Percentiles rank a stretch among this genome's conserved stretches.
Evolutionary conservation across 30 jellyfish, hydroid and myxozoan species (phyloP).

Genomic region (Aurelia aurita): DNA sequence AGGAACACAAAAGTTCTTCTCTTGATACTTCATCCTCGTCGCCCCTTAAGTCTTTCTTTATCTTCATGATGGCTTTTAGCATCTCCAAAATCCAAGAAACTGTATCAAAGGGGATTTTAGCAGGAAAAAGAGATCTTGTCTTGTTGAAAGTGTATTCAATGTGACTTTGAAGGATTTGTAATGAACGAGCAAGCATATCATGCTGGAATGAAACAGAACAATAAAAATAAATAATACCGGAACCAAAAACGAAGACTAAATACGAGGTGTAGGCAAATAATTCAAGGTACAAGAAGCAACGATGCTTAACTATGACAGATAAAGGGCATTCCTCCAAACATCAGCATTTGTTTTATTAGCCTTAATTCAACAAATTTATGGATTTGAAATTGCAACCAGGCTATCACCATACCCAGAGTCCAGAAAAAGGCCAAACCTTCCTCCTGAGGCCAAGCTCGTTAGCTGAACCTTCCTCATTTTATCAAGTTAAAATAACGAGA

Average conservation of each 20-base stretch:
- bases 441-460: too few relatives aligned
- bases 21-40: conserved; percentile 16
- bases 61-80: conserved; percentile 48
- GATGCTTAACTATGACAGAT: too few relatives aligned
- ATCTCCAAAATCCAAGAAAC: conserved; percentile 63
- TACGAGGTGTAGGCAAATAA: background rate
- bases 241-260: background rate
- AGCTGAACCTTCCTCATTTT: too few relatives aligned
- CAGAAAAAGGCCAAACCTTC: too few relatives aligned
- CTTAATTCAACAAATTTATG: too few relatives aligned
- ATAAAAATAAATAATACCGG: background rate
- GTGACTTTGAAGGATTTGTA: conserved; percentile 25
- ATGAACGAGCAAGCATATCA: conserved; percentile 25
- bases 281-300: background rate
- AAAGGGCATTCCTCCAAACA: too few relatives aligned
- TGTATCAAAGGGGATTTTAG: conserved; percentile 45
- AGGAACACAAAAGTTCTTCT: conserved; percentile 6
- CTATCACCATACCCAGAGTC: too few relatives aligned
- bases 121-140: conserved; percentile 37
- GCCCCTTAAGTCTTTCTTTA: conserved; percentile 29
- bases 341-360: too few relatives aligned
- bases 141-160: conserved; percentile 46
- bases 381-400: too few relatives aligned
- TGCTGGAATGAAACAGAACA: background rate
- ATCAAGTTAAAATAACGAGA: too few relatives aligned